phyloP scores from a whole-genome alignment of 2,113 vertebrate species.

The Pogonocichla stellata region DNA sequence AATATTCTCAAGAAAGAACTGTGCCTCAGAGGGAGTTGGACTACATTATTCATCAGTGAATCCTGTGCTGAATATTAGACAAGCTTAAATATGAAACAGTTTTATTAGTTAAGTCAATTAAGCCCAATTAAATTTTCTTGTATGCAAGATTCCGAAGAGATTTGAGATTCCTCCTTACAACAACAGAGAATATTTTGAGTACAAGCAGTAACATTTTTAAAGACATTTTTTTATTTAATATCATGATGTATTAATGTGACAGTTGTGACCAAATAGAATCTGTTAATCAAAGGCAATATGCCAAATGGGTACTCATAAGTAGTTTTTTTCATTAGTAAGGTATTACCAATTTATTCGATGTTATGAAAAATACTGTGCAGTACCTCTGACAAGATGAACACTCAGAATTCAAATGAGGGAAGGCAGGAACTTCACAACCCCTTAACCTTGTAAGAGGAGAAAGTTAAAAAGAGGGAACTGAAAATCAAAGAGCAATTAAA shows the following conservation, averaged over 20 bases:
- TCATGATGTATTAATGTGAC: not conserved
- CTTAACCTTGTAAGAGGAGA: not conserved
- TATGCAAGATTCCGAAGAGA: not conserved
- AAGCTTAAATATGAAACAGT: not conserved
- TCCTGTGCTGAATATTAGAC: not conserved
- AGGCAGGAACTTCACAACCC: not conserved
- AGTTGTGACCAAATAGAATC: not conserved
- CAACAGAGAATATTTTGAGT: not conserved
- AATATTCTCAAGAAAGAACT: not conserved
- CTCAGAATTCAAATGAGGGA: fast-evolving
- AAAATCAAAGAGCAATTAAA: not conserved
- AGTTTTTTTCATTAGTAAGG: not conserved
- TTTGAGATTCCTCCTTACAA: not conserved
- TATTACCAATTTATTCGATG: not conserved
- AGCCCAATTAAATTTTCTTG: not conserved
- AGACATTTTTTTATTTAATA: not conserved
- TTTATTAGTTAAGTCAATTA: not conserved
- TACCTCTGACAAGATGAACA: not conserved
- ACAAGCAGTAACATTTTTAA: not conserved
- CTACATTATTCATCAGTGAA: not conserved
- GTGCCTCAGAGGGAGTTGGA: not conserved
- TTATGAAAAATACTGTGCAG: not conserved
- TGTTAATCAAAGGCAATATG: not conserved
- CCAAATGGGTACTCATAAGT: not conserved
- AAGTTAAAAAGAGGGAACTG: not conserved